phyloP scores from a whole-genome alignment of 2,797 vertebrate genomes.

The Podargus strigoides region DNA sequence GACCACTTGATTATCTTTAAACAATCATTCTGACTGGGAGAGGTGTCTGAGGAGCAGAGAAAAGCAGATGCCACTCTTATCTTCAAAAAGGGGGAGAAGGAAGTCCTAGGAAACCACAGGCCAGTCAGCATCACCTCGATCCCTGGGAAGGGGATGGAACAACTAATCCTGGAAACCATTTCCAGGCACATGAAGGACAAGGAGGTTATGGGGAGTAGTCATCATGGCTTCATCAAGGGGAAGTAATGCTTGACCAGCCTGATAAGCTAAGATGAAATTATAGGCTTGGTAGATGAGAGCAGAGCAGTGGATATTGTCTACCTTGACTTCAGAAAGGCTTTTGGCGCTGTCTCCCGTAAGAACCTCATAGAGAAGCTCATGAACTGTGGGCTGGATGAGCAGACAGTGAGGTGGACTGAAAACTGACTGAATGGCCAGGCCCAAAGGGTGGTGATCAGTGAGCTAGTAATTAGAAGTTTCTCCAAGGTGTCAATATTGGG shows the following conservation, averaged over 20 bases:
- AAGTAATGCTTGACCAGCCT: background rate
- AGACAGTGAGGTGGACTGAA: background rate
- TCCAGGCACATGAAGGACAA: background rate
- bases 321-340: background rate
- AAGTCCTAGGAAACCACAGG: background rate
- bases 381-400: background rate
- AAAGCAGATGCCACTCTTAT: background rate
- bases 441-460: background rate
- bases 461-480: background rate
- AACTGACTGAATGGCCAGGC: background rate
- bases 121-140: rapidly evolving
- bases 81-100: background rate
- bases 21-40: background rate
- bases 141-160: background rate
- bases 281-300: background rate
- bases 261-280: background rate
- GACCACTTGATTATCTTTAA: background rate
- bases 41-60: background rate
- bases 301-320: background rate
- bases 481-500: background rate
- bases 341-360: background rate
- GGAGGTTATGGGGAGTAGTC: background rate
- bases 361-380: background rate
- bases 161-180: background rate
- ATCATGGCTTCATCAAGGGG: background rate